These are phyloP conservation scores for Hirudo medicinalis DNA, from an alignment of 1,140 invertebrate genomes.

Conservation along the genomic window DNA sequence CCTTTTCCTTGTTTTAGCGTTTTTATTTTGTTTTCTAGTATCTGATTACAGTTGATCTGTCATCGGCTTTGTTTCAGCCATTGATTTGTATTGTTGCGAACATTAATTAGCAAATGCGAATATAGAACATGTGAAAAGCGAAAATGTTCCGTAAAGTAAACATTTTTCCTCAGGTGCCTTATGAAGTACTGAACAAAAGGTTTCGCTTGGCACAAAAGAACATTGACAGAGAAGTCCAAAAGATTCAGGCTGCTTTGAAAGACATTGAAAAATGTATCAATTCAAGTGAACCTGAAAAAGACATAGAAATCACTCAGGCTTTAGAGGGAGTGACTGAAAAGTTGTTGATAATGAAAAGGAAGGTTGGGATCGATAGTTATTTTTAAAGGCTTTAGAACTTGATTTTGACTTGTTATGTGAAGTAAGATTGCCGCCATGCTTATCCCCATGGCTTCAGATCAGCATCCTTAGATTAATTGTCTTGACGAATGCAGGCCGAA, in stretches of 20 bases:
- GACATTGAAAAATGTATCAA: slow-evolving; percentile 65
- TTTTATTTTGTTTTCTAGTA: no score
- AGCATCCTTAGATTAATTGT: no score
- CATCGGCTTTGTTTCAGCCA: background rate
- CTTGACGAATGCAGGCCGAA: slow-evolving; percentile 49
- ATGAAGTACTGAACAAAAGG: slow-evolving; percentile 93
- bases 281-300: slow-evolving; percentile 32
- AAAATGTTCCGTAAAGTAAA: background rate
- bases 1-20: no score
- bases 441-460: background rate
- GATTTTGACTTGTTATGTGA: background rate
- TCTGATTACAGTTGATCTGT: no score
- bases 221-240: slow-evolving; percentile 78
- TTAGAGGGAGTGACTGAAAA: slow-evolving; percentile 77
- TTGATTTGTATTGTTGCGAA: no score
- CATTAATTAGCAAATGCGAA: no score
- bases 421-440: background rate
- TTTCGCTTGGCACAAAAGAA: slow-evolving; percentile 86
- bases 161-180: slow-evolving; percentile 63
- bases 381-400: background rate
- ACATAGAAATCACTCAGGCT: slow-evolving; percentile 59
- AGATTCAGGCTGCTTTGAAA: slow-evolving; percentile 60
- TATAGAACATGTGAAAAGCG: background rate
- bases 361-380: slow-evolving; percentile 43
- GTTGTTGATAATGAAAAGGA: slow-evolving; percentile 75